A percentile compares a stretch with the other conserved stretches of the same genome.
phyloP scores from a whole-genome alignment of 2,797 vertebrate species.

The Bradypodion pumilum region DNA sequence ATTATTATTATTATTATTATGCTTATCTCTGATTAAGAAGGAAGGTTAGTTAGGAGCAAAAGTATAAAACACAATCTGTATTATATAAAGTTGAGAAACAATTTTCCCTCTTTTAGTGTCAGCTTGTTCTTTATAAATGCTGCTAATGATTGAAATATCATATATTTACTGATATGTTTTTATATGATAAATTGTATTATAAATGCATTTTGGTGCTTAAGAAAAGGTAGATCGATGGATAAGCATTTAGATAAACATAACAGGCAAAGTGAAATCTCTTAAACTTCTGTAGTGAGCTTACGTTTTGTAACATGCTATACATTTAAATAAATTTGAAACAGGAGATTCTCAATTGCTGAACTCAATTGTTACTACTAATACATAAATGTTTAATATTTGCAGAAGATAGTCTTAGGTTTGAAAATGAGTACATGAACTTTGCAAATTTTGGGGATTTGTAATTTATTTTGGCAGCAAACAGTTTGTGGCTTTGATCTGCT shows the following conservation, averaged over 20 bases:
- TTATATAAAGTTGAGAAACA: not conserved
- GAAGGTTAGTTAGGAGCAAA: not conserved
- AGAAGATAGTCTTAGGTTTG: not conserved
- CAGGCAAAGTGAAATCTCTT: not conserved
- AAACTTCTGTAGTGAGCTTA: not conserved
- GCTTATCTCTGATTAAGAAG: not conserved
- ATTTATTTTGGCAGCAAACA: conserved; percentile 83
- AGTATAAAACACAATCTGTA: not conserved
- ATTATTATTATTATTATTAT: too few relatives aligned
- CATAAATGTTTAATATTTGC: not conserved
- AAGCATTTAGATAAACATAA: not conserved
- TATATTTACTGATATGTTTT: not conserved
- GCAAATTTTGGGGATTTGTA: conserved; percentile 15
- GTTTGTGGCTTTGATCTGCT: conserved; percentile 91
- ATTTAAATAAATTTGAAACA: not conserved
- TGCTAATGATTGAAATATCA: not conserved
- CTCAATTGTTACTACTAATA: not conserved
- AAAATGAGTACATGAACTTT: not conserved
- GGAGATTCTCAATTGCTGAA: not conserved
- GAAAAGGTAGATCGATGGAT: not conserved
- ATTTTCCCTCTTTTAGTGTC: not conserved
- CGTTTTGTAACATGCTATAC: not conserved
- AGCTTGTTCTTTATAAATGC: not conserved
- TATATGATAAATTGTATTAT: not conserved
- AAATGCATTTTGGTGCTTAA: not conserved